Evolutionary conservation across 2,888 invertebrate species (phyloP).

Genomic region (Sialis lutaria): DNA sequence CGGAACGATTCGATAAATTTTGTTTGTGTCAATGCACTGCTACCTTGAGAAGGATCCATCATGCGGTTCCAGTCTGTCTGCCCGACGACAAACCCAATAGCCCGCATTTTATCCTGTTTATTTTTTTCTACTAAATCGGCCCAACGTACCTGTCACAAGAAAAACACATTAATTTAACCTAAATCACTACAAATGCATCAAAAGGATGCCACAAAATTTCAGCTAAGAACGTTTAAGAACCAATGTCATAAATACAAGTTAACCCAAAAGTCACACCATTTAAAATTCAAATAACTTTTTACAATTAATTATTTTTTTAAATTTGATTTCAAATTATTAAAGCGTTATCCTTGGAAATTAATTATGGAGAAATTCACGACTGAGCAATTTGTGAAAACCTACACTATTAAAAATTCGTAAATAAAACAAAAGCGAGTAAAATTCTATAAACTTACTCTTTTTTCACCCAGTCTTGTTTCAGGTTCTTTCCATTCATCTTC

Average conservation of each 20-base stretch:
- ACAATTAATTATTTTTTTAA: no score
- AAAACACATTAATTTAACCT: slow-evolving; percentile 8
- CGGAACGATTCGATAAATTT: slow-evolving; percentile 59
- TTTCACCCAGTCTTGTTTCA: slow-evolving; percentile 56
- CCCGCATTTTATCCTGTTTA: slow-evolving; percentile 81
- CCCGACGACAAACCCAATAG: slow-evolving; percentile 91
- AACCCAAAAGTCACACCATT: no score
- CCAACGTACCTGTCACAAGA: slow-evolving; percentile 71
- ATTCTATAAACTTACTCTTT: slow-evolving; percentile 51
- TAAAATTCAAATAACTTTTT: no score
- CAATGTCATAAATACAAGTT: no score
- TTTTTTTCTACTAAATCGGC: slow-evolving; percentile 91
- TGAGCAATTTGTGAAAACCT: no score
- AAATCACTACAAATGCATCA: background rate
- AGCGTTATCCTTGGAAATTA: no score
- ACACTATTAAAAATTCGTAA: background rate
- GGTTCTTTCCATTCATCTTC: slow-evolving; percentile 53
- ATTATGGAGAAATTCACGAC: no score
- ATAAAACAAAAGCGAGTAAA: background rate
- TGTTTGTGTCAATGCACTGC: slow-evolving; percentile 79
- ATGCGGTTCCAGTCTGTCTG: slow-evolving; percentile 93
- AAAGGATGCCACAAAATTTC: background rate
- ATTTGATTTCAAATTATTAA: no score
- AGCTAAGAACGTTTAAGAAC: no score
- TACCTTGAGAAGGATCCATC: slow-evolving; percentile 82